Percentiles rank a stretch among this genome's conserved stretches.
phyloP scores from a whole-genome alignment of 1,140 invertebrate genomes.

The Stegodyphus dumicola region DNA sequence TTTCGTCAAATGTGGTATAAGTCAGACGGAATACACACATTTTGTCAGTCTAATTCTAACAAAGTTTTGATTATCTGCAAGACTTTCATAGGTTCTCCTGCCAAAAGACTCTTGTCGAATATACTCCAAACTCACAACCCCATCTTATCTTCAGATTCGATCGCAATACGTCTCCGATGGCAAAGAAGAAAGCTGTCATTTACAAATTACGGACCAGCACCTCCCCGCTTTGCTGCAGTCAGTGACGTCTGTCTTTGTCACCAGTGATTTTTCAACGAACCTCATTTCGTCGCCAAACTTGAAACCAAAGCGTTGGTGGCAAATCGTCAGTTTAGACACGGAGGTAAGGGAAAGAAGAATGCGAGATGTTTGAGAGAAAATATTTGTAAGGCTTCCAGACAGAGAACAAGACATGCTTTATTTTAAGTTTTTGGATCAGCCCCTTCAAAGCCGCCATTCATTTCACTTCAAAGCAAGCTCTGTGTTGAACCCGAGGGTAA shows the following conservation, averaged over 20 bases:
- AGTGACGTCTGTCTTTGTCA: constrained; percentile 50
- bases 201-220: constrained; percentile 29
- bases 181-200: constrained; percentile 23
- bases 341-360: constrained; percentile 7
- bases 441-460: too few relatives aligned
- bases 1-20: too few relatives aligned
- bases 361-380: not conserved
- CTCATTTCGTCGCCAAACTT: constrained; percentile 31
- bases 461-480: too few relatives aligned
- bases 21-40: too few relatives aligned
- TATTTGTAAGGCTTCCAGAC: constrained; percentile 32
- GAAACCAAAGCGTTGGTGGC: constrained; percentile 42
- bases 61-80: too few relatives aligned
- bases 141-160: not conserved
- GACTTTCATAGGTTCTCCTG: too few relatives aligned
- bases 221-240: not conserved
- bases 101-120: too few relatives aligned
- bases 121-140: too few relatives aligned
- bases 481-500: too few relatives aligned
- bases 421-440: too few relatives aligned
- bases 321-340: constrained; percentile 49
- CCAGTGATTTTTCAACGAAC: constrained; percentile 44
- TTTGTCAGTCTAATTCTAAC: too few relatives aligned
- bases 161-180: not conserved
- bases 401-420: not conserved